These are phyloP conservation scores for Pelobates cultripes DNA, from an alignment of 2,797 vertebrate species.

Conservation along the genomic window DNA sequence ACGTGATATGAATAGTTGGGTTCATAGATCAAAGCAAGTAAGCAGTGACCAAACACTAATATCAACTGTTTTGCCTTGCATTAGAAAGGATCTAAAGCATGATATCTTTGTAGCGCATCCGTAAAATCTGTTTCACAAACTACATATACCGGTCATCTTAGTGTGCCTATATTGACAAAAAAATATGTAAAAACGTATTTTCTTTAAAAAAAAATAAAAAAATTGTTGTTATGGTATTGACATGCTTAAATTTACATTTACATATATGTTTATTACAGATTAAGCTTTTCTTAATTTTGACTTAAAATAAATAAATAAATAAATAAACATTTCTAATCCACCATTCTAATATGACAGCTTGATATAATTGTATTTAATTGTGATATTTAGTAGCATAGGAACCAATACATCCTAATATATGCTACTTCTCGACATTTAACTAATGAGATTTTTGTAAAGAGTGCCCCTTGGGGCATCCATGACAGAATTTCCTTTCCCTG, in stretches of 20 bases:
- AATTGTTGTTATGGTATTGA: too few relatives aligned
- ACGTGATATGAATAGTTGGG: not conserved
- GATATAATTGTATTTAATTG: slow-evolving; percentile 51
- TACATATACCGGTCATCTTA: not conserved
- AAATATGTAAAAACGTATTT: too few relatives aligned
- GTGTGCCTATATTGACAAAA: not conserved
- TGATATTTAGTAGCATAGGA: slow-evolving; percentile 42
- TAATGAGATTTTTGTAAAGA: slow-evolving; percentile 55
- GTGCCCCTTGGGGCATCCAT: slow-evolving; percentile 36
- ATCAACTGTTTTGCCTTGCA: not conserved
- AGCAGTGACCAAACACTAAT: not conserved
- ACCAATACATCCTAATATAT: slow-evolving; percentile 48
- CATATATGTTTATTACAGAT: too few relatives aligned
- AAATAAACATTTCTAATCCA: slow-evolving; percentile 19
- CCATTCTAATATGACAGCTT: slow-evolving; percentile 34
- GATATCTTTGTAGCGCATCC: not conserved
- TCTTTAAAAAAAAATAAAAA: too few relatives aligned
- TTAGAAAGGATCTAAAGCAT: not conserved
- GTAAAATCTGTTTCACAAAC: slow-evolving; percentile 5
- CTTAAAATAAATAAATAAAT: too few relatives aligned
- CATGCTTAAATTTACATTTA: too few relatives aligned
- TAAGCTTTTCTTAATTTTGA: too few relatives aligned
- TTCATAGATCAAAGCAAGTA: not conserved
- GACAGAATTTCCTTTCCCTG: slow-evolving; percentile 42
- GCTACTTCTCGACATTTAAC: slow-evolving; percentile 42